These are phyloP conservation scores for Amaurobius ferox DNA, from an alignment of 2,888 invertebrate species.

Conservation along the genomic window DNA sequence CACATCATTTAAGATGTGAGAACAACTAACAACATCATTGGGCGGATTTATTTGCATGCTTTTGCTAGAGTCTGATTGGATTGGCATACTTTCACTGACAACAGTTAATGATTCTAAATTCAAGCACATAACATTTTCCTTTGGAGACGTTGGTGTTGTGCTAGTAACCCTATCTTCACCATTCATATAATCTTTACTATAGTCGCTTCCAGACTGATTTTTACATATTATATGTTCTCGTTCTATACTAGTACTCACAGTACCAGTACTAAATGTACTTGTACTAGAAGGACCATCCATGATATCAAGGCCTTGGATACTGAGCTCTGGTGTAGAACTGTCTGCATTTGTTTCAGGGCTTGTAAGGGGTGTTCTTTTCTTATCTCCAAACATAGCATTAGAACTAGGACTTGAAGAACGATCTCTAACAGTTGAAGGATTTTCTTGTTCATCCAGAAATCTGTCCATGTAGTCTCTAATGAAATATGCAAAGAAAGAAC, in stretches of 20 bases:
- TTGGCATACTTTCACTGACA: slow-evolving; percentile 45
- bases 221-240: slow-evolving; percentile 35
- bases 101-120: slow-evolving; percentile 49
- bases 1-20: slow-evolving; percentile 52
- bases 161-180: slow-evolving; percentile 61
- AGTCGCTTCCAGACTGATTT: slow-evolving; percentile 36
- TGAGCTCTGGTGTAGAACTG: slow-evolving; percentile 58
- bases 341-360: slow-evolving; percentile 68
- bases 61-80: slow-evolving; percentile 52
- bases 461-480: slow-evolving; percentile 91
- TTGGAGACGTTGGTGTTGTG: slow-evolving; percentile 51
- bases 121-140: slow-evolving; percentile 56
- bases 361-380: slow-evolving; percentile 53
- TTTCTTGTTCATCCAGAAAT: slow-evolving; percentile 88
- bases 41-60: slow-evolving; percentile 59
- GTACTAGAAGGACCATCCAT: slow-evolving; percentile 63
- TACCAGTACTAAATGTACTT: slow-evolving; percentile 57
- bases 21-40: slow-evolving; percentile 62
- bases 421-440: slow-evolving; percentile 65
- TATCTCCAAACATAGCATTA: slow-evolving; percentile 62
- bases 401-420: slow-evolving; percentile 70
- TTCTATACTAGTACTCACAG: slow-evolving; percentile 41
- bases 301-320: slow-evolving; percentile 54
- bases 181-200: slow-evolving; percentile 54
- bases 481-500: background rate